Evolutionary conservation across 2,888 invertebrate genomes (phyloP), one percentile per base, ranked within the genome.

Genomic region (Cyrtodaria siliqua): DNA sequence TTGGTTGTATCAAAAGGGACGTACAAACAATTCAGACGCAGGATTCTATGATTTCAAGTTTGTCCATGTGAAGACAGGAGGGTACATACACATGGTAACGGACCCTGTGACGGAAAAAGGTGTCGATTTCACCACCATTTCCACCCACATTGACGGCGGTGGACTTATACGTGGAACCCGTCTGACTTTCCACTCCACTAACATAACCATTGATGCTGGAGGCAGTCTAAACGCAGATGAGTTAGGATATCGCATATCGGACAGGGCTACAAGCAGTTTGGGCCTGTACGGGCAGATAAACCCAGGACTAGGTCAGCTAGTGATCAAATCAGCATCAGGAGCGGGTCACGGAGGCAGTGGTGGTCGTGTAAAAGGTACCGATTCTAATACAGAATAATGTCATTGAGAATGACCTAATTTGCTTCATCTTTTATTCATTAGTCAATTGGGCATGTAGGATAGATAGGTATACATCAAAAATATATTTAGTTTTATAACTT

Each of bases 271-370:
- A 6, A 23, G 56, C 1, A 42, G 20, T 2, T 44, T 24, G 24
- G 73, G 80, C 4, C 49, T 78, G 1, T 61, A 60, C 40, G 88
- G 87, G 2, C 62, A 70, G 6, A 85, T 88, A 40, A 89, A 89
- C 63, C 86, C 86, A 38, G 89, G 89, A 38, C 63, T 71, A 9
- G 89, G 89, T 14, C 47, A 62, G 8, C 59, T 74, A n/a, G 68
- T 74, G 6, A 57, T 76, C 23, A 53, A 20, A 2, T 70, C 71
- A 6, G 83, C 84, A 18, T 82, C 86, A 16, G 88, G 88, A 14
- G 88, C 84, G 4, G 88, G 88, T 1, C 86, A 87, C 75, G 88
- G 89, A 14, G 89, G 89, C 8, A 85, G 85, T 69, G 88, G 88
- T 29, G 88, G 86, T 9, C 77, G 81, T 44, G 86, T 79, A 2